These are phyloP conservation scores for Drosophila paranaensis DNA, from an alignment of 2,888 invertebrate species.

Conservation along the genomic window DNA sequence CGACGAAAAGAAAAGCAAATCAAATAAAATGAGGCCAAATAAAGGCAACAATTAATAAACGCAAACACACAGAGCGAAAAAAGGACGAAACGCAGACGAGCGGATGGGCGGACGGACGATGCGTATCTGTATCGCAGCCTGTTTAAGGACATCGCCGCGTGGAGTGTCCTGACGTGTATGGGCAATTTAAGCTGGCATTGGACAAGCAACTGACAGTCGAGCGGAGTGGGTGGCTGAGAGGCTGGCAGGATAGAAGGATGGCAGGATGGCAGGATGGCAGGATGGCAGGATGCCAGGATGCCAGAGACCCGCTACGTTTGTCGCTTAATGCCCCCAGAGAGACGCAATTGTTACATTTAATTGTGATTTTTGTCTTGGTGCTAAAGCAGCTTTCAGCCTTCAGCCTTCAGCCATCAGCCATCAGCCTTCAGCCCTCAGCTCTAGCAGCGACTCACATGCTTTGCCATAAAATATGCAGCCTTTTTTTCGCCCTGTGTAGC, in stretches of 20 bases:
- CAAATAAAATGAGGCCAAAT: slow-evolving; percentile 81
- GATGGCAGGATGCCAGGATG: slow-evolving; percentile 15
- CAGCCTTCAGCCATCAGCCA: slow-evolving; percentile 20
- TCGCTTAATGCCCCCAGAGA: slow-evolving; percentile 73
- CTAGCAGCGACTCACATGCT: slow-evolving; percentile 13
- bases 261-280: not conserved
- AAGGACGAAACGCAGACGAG: slow-evolving; percentile 9
- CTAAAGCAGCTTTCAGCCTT: slow-evolving; percentile 43
- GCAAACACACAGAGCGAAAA: slow-evolving; percentile 64
- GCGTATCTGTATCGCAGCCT: slow-evolving; percentile 51
- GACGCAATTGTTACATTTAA: slow-evolving; percentile 80
- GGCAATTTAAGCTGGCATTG: slow-evolving; percentile 80
- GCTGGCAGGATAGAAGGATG: not conserved
- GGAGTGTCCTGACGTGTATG: slow-evolving; percentile 73
- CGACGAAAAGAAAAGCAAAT: slow-evolving; percentile 66
- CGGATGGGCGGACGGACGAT: slow-evolving; percentile 37
- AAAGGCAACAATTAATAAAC: slow-evolving; percentile 80
- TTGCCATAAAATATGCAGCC: slow-evolving; percentile 65
- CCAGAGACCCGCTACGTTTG: slow-evolving; percentile 46
- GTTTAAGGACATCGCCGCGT: slow-evolving; percentile 48
- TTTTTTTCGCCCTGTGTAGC: slow-evolving; percentile 48
- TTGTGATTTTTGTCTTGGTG: slow-evolving; percentile 75
- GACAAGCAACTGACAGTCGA: slow-evolving; percentile 73
- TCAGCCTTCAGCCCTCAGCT: slow-evolving; percentile 24
- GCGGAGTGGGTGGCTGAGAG: not conserved